Base-by-base conservation (phyloP, 2,888 invertebrate genomes). In the Drosophila colorata region DNA sequence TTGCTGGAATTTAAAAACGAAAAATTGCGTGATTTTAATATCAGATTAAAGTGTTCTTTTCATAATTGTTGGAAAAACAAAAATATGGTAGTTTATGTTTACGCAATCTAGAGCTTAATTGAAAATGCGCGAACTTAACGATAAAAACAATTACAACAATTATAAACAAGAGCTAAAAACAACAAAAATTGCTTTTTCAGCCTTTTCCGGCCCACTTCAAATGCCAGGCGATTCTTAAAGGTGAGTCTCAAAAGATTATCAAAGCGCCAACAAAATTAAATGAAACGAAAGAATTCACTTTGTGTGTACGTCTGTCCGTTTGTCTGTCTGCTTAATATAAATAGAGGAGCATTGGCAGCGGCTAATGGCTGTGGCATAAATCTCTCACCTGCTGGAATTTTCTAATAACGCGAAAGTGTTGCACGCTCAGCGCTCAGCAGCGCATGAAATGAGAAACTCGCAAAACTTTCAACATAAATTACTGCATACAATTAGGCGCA, bases 381-480 rank as follows among this genome's bases (percentile, higher is more conserved):
- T 83, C 87, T 83, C 59, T 69, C 59, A 77, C 87, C 85, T 79
- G 69, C 52, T 73, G 85, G 83, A 87, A 87, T 84, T 87, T 80
- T 84, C 74, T 87, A 87, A 83, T 83, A 83, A 70, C 74, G 70
- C 60, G 70, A 84, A 84, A 77, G 83, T 84, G 81, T 84, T 87
- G 80, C 69, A 75, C 70, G 18, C 33, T 33, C 25, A 2, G 1
- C 18, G 76, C 78, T 64, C 75, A 69, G 38, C 70, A 65, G 69
- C 63, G 79, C 79, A 72, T 79, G 72, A 87, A 83, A 84, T 81
- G 79, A 79, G 79, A 84, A 87, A 87, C 84, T 87, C 55, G 46
- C 61, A 55, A 75, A 87, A 87, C 71, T 81, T 84, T 71, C 57
- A 48, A 74, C 87, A 87, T 87, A 87, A 84, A 81, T 84, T 87